Percentiles rank a stretch among this genome's conserved stretches.
Conservation (phyloP, 2,888 invertebrate genomes). For the Callosobruchus maculatus region DNA sequence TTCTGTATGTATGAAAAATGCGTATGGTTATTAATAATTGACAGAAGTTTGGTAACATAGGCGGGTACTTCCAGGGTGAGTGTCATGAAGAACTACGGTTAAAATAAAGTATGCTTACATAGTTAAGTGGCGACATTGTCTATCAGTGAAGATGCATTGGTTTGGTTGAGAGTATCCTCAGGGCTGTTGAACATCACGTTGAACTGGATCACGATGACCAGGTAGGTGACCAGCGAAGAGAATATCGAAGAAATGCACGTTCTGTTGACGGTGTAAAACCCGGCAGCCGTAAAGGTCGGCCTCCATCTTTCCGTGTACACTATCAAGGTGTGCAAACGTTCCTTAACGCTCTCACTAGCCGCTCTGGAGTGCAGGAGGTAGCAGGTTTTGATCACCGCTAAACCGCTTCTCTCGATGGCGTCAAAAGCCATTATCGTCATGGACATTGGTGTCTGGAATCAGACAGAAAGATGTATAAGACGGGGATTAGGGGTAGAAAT, state of each 20-base stretch:
- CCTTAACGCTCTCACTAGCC: conserved; percentile 1
- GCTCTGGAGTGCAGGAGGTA: conserved; percentile 4
- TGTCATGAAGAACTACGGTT: no score
- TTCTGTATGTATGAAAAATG: no score
- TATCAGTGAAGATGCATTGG: no score
- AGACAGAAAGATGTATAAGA: no score
- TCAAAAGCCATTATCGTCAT: conserved; percentile 5
- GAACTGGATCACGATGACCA: conserved; percentile 8
- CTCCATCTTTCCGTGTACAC: conserved; percentile 4
- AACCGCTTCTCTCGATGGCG: not conserved
- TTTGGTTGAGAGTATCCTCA: no score
- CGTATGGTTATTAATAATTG: no score
- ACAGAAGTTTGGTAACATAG: no score
- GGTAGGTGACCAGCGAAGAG: conserved; percentile 2
- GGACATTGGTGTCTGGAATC: conserved; percentile 1
- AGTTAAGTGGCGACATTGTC: no score
- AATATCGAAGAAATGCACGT: conserved; percentile 3
- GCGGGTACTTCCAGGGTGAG: no score
- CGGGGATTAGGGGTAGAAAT: no score
- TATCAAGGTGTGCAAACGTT: conserved; percentile 1
- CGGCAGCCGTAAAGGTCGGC: conserved; percentile 6
- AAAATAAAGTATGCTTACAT: no score
- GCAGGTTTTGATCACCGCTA: conserved; percentile 1
- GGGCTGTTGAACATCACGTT: not conserved
- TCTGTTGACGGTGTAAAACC: conserved; percentile 7